Evolutionary conservation across 1,140 invertebrate genomes (phyloP), one percentile per base, ranked within the genome.

Genomic region (Euura lappo): DNA sequence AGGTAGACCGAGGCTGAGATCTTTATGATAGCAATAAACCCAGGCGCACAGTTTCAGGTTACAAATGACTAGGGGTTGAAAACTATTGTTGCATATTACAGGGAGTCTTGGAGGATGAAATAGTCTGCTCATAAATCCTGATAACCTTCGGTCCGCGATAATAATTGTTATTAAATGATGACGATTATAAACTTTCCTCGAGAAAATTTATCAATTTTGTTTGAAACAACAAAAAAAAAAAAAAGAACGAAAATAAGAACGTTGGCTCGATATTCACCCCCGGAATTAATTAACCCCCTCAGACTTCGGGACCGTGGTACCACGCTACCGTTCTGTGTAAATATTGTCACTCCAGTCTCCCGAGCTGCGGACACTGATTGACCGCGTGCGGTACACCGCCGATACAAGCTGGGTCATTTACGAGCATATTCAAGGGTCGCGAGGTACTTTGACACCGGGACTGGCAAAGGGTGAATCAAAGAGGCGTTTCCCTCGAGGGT

Each of bases 11-110:
- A 0, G 1, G 28, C 28, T 28, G 28, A 28, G 28, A 28, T 81
- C 79, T 83, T 83, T 81, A 83, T 82, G 76, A 74, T 68, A 73
- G 81, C 79, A 78, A 83, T 83, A 83, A 83, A 81, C 70, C 73
- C 71, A 70, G 74, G 68, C 74, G 69, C 66, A 73, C 60, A 66
- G 76, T 73, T 78, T 83, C 77, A 64, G 75, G 77, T 82, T 83
- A 83, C 80, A 83, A 83, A 83, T 80, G 77, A 82, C 76, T 77
- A 72, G 75, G 74, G 71, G 75, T 79, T 80, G 75, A 81, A 80
- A 83, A 83, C 79, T 78, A 80, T 83, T 80, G 77, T 76, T 6
- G 51, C 71, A 73, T 77, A 75, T 70, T 72, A 45, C 44, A 44
- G 6, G 66, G 72, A 8, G 60, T 28, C 44, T 6, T 2, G 65